Percentiles rank a stretch among this genome's conserved stretches.
These are phyloP conservation scores for Alfaro cultratus DNA, from an alignment of 2,797 vertebrate genomes.

Conservation along the genomic window DNA sequence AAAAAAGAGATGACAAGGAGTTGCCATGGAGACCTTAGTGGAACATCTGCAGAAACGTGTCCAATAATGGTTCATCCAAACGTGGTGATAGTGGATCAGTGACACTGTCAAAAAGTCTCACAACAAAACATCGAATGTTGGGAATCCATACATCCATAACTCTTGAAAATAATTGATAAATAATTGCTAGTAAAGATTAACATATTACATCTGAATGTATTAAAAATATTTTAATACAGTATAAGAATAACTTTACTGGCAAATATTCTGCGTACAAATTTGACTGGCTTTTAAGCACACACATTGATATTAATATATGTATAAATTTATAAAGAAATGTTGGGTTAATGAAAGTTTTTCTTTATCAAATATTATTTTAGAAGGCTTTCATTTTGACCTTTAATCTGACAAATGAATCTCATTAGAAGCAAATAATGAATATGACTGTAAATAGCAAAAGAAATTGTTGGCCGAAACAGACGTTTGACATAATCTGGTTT, in stretches of 20 bases:
- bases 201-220: too few species aligned
- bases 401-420: background rate
- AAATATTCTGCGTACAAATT: background rate
- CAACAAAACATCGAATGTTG: background rate
- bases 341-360: background rate
- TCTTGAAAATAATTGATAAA: background rate
- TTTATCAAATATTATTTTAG: background rate
- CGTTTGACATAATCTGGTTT: too few species aligned
- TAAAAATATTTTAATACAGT: too few species aligned
- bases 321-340: background rate
- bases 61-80: conserved; percentile 66
- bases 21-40: conserved; percentile 75
- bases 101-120: conserved; percentile 35
- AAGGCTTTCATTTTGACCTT: background rate
- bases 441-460: background rate
- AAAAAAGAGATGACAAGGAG: conserved; percentile 69
- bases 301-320: background rate
- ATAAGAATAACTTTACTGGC: background rate
- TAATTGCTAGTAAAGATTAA: too few species aligned
- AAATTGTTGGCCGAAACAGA: too few species aligned
- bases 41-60: conserved; percentile 62
- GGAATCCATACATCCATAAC: background rate
- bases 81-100: conserved; percentile 52
- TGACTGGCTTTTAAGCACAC: background rate
- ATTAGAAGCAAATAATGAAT: background rate